Conservation (phyloP, 2,113 vertebrate species). For the Opisthocomus hoazin region DNA sequence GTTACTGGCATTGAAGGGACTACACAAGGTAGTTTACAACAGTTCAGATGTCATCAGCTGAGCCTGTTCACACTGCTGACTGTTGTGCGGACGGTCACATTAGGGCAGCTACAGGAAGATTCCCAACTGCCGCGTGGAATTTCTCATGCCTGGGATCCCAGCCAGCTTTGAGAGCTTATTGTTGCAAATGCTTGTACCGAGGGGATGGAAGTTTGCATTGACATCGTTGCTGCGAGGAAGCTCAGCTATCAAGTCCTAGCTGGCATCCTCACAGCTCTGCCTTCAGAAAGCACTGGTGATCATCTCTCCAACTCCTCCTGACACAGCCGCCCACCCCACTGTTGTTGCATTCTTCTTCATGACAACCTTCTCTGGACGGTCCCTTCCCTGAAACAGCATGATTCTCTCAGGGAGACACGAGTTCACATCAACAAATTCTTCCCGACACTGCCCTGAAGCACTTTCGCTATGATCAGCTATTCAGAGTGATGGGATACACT, state of each 20-base stretch:
- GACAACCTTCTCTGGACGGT: slow-evolving; percentile 26
- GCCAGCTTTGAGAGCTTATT: fast-evolving
- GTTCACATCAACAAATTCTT: slow-evolving; percentile 63
- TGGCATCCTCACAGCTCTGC: slow-evolving; percentile 11
- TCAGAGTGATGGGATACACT: slow-evolving; percentile 66
- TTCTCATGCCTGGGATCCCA: neutral
- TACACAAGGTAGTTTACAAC: neutral
- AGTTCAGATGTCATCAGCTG: neutral
- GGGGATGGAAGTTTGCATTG: fast-evolving
- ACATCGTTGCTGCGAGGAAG: neutral
- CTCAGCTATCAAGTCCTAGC: neutral
- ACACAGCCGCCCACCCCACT: neutral
- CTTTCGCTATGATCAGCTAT: slow-evolving; percentile 55
- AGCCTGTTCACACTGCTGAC: neutral
- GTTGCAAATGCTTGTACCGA: fast-evolving
- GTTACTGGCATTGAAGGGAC: too few relatives aligned
- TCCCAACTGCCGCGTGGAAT: neutral
- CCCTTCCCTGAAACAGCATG: slow-evolving; percentile 23
- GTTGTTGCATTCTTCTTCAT: neutral
- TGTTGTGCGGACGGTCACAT: neutral
- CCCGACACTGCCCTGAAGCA: slow-evolving; percentile 61
- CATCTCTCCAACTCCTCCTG: neutral
- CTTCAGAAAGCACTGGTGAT: neutral
- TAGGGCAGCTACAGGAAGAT: neutral
- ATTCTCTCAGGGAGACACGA: slow-evolving; percentile 54